These are phyloP conservation scores for Lacanobia oleracea DNA, from an alignment of 2,888 invertebrate species.

Conservation along the genomic window DNA sequence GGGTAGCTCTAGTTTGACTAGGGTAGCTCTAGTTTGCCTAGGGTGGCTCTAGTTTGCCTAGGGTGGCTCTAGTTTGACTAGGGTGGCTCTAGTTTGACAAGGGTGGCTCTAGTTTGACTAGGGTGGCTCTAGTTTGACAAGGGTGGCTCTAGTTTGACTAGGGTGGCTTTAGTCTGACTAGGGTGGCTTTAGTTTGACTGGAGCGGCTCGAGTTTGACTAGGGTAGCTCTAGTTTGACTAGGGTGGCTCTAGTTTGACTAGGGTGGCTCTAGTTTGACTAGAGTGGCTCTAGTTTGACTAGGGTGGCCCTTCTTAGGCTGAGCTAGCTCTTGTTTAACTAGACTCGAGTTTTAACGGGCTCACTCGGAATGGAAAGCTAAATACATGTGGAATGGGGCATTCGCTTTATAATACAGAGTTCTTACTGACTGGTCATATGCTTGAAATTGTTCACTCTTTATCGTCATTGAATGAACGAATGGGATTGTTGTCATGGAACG, in stretches of 20 bases:
- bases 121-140: neutral
- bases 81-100: neutral
- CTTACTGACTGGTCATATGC: constrained; percentile 43
- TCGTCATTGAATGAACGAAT: constrained; percentile 50
- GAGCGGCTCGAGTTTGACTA: neutral
- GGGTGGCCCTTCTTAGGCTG: neutral
- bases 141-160: neutral
- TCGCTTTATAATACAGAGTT: constrained; percentile 52
- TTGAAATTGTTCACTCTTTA: constrained; percentile 45
- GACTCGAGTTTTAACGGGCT: constrained; percentile 21
- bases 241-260: neutral
- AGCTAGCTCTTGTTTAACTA: neutral
- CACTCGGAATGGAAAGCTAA: constrained; percentile 18
- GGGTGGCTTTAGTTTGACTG: neutral
- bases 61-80: neutral
- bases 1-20: neutral
- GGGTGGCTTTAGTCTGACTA: neutral
- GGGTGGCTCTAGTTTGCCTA: neutral
- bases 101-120: neutral
- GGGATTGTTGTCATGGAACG: constrained; percentile 47
- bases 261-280: constrained; percentile 5
- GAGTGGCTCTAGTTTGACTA: neutral
- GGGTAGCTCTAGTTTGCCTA: neutral
- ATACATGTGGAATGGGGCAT: constrained; percentile 58
- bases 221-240: neutral